Evolutionary conservation across 2,797 vertebrate genomes (phyloP), one percentile per base, ranked within the genome.

Genomic region (Selene dorsalis): DNA sequence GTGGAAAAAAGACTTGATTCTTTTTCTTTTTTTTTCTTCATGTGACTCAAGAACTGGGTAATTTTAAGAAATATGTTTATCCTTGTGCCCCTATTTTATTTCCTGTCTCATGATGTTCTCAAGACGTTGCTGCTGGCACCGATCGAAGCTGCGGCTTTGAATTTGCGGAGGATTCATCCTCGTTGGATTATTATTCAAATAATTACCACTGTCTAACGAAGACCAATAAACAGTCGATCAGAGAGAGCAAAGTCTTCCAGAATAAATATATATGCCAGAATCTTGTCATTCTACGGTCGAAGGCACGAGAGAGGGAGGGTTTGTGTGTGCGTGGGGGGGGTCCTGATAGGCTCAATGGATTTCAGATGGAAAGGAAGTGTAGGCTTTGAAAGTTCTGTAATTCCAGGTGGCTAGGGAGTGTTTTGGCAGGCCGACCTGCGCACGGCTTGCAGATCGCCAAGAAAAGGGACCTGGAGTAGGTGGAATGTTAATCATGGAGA

Each of bases 361-460:
- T 77, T 95, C 92, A 95, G 93, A 94, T 95, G 94, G 94, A 92
- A 84, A 91, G 88, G 91, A 94, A 93, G 88, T 85, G 89, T 79
- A 68, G 86, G 89, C 85, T 92, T 88, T 90, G 85, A 90, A 88
- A 69, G 87, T 89, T 91, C 45, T 80, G n/a, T 91, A 88, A 82
- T 91, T 92, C 93, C 90, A 92, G 87, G 92, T 93, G 94, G 87
- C 84, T 85, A 47, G 85, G 87, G 89, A 87, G 91, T 86, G 85
- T 88, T 93, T 93, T 95, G 94, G 94, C 93, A 94, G 87, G 61
- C 83, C 47, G 73, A 85, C 84, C 87, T 83, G 79, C 28, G 30
- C 76, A 83, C 92, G 93, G 91, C 83, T 67, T 17, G 28, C 52
- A 0, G 20, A 84, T 65, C 64, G 85, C 90, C 89, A 88, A 89